Base-by-base conservation (phyloP, 2,797 vertebrate species). In the Mallotus villosus region DNA sequence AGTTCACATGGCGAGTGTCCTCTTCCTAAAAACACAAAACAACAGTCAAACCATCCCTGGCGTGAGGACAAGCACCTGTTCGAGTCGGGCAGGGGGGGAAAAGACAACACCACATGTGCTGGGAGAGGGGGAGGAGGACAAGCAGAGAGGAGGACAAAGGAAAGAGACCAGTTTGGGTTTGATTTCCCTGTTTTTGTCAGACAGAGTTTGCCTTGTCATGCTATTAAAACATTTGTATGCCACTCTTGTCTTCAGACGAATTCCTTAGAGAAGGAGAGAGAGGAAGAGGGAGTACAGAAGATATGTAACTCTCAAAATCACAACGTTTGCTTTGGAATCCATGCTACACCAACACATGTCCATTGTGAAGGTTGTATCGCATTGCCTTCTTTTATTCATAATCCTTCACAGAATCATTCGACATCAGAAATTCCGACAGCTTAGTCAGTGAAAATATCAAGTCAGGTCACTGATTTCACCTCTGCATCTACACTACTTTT, bases 41-140 rank as follows among this genome's bases (percentile, higher is more conserved):
- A 77, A 89, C 89, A 91, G 90, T 84, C 80, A 81, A 82, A 90
- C 84, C 91, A 89, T 88, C 77, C 80, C 71, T 71, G 82, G 84
- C 73, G 84, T 90, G 92, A 91, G 87, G 91, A 89, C 88, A 91
- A 88, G 91, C 95, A 98, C 95, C 95, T 96, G 95, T 93, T 90
- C 82, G 79, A 83, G 88, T 88, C 84, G 82, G 89, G 84, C 90
- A 84, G 71, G 65, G 71, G 68, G 78, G 73, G 78, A 22, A 51
- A 29, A 78, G 22, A 69, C 17, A 55, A 19, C 76, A 75, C 73
- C 84, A 88, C 84, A 85, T 85, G 86, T 82, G 85, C 70, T 73
- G 71, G 71, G 68, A 76, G 76, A 79, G 77, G 87, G 72, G 88
- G 73, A 32, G 25, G 74, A 69, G 65, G 73, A 66, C 34, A 70